These are phyloP conservation scores for Steatocranus sp. DNA, from an alignment of 2,797 vertebrate genomes.

Conservation along the genomic window DNA sequence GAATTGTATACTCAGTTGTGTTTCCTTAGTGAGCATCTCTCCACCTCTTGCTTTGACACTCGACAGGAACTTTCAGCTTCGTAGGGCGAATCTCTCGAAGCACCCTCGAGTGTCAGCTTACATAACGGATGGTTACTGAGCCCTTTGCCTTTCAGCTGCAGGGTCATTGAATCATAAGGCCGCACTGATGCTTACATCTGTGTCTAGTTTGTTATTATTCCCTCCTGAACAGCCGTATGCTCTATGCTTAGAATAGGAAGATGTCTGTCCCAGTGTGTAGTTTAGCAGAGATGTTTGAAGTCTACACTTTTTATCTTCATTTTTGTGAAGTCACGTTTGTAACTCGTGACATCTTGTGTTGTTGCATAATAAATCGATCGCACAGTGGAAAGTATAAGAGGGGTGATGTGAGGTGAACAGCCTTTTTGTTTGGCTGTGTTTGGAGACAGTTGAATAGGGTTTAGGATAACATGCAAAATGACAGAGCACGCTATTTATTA, in stretches of 20 bases:
- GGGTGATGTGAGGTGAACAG: conserved; percentile 4
- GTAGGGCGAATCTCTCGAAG: neutral
- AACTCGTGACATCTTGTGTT: neutral
- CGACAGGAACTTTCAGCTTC: neutral
- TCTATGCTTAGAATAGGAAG: neutral
- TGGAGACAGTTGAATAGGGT: neutral
- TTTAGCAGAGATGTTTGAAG: neutral
- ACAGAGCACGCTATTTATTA: neutral
- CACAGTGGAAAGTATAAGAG: conserved; percentile 5
- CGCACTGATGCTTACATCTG: conserved; percentile 13
- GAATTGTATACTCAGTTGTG: neutral
- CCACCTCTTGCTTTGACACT: neutral
- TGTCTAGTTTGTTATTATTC: conserved; percentile 8
- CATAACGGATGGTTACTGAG: conserved; percentile 30
- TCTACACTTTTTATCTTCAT: neutral
- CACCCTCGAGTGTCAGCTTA: conserved; percentile 23
- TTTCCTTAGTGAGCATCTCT: neutral
- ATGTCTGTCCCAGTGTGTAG: neutral
- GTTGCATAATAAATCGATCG: conserved; percentile 66
- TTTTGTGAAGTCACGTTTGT: conserved; percentile 27
- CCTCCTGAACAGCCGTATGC: neutral
- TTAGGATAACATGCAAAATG: neutral
- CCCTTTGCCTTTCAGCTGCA: conserved; percentile 24
- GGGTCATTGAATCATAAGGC: conserved; percentile 8
- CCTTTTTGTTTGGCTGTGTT: conserved; percentile 1